phyloP scores from a whole-genome alignment of 2,113 vertebrate species.

The Solenodon paradoxus region DNA sequence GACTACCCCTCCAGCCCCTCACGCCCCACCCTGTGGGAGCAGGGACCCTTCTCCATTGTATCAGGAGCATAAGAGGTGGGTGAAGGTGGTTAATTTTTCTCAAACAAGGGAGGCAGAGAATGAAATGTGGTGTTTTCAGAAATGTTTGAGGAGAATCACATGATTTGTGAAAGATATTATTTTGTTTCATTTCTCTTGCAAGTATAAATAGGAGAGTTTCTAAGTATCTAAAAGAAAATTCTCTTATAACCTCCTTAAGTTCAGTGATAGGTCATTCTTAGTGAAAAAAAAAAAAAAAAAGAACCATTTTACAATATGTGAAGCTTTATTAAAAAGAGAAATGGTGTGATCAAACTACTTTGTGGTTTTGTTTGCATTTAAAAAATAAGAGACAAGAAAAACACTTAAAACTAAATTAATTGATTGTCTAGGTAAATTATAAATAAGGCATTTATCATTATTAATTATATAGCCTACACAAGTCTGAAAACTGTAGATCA shows the following conservation, averaged over 20 bases:
- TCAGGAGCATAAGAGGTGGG: not conserved
- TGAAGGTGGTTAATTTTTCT: not conserved
- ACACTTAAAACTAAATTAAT: slow-evolving; percentile 10
- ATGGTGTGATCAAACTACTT: slow-evolving; percentile 40
- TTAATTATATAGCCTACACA: not conserved
- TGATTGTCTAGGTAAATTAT: slow-evolving; percentile 2
- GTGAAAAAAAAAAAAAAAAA: not conserved
- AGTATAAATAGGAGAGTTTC: not conserved
- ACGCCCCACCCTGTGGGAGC: not conserved
- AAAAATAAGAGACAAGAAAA: slow-evolving; percentile 46
- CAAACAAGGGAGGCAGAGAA: not conserved
- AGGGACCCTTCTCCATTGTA: not conserved
- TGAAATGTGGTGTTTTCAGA: not conserved
- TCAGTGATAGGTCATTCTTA: not conserved
- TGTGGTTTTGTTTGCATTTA: slow-evolving; percentile 35
- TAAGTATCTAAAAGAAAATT: slow-evolving; percentile 25
- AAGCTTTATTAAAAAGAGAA: slow-evolving; percentile 75
- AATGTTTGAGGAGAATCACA: not conserved
- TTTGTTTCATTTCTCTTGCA: not conserved
- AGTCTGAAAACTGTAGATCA: not conserved
- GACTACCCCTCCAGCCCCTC: no score
- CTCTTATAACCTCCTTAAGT: no score
- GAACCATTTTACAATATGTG: not conserved
- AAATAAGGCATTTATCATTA: slow-evolving; percentile 42
- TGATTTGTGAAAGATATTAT: not conserved